phyloP scores from a whole-genome alignment of 2,113 vertebrate genomes.

The Oreocharis arfaki region DNA sequence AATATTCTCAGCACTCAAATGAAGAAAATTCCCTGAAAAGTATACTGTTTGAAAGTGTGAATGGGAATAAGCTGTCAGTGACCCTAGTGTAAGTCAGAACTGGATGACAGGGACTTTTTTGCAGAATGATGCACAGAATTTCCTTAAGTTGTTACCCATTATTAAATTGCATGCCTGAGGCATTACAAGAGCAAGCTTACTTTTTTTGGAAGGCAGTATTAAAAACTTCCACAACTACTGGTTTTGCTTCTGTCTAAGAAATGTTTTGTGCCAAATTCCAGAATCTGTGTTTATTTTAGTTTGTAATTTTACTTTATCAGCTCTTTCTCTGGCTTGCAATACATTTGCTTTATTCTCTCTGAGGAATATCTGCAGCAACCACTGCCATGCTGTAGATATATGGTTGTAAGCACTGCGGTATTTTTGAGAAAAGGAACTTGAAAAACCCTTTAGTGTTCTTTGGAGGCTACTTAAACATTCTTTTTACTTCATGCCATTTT shows the following conservation, averaged over 20 bases:
- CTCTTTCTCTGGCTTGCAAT: background rate
- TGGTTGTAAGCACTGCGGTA: background rate
- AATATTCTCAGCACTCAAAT: background rate
- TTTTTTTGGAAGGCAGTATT: background rate
- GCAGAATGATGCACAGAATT: background rate
- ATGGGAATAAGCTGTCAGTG: background rate
- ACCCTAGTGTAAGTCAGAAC: background rate
- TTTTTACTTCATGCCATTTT: background rate
- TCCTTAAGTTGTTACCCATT: background rate
- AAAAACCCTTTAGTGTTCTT: background rate
- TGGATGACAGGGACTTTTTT: background rate
- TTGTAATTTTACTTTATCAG: background rate
- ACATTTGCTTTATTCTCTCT: background rate
- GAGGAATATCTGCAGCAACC: constrained; percentile 2
- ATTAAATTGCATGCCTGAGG: background rate
- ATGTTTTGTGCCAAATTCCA: background rate
- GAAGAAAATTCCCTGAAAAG: background rate
- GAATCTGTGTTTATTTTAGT: background rate
- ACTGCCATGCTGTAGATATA: background rate
- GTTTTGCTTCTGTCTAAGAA: background rate
- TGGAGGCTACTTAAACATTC: background rate
- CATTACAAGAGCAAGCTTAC: background rate
- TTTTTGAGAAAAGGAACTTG: background rate
- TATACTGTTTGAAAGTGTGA: background rate
- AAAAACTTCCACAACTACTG: background rate